Evolutionary conservation across 2,113 vertebrate species (phyloP).

Genomic region (Nannospalax galili): DNA sequence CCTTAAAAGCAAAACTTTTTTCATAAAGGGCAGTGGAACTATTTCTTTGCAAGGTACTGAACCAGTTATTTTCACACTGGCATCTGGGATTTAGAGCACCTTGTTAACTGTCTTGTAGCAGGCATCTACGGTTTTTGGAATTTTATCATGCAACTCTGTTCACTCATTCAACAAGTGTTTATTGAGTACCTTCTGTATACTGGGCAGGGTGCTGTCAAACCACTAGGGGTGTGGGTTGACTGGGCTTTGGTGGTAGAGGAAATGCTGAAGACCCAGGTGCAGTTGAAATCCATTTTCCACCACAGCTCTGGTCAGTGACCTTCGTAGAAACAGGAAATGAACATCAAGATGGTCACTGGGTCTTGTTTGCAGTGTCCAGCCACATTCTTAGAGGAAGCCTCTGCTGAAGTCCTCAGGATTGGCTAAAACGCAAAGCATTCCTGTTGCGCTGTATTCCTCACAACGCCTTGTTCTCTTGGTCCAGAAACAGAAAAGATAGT

Average conservation of each 20-base stretch:
- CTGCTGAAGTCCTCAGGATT: not conserved
- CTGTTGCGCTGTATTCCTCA: not conserved
- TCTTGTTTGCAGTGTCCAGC: not conserved
- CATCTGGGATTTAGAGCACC: not conserved
- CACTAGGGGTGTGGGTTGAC: not conserved
- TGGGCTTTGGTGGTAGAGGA: not conserved
- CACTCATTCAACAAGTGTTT: not conserved
- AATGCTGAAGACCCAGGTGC: not conserved
- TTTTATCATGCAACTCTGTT: not conserved
- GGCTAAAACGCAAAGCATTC: not conserved
- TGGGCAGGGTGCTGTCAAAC: not conserved
- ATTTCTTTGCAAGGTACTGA: not conserved
- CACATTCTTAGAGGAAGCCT: not conserved
- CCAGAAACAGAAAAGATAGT: conserved; percentile 93
- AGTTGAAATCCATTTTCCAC: no score
- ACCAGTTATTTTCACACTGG: not conserved
- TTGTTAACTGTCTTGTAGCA: not conserved
- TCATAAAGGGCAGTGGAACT: not conserved
- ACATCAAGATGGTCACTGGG: not conserved
- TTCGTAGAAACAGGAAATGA: not conserved
- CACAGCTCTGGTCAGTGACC: not conserved
- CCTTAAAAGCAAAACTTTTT: not conserved
- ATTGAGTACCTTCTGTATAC: not conserved
- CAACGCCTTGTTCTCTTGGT: conserved; percentile 62
- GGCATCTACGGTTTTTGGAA: not conserved